These are phyloP conservation scores for Sesamia inferens DNA, from an alignment of 2,888 invertebrate species.

Conservation along the genomic window DNA sequence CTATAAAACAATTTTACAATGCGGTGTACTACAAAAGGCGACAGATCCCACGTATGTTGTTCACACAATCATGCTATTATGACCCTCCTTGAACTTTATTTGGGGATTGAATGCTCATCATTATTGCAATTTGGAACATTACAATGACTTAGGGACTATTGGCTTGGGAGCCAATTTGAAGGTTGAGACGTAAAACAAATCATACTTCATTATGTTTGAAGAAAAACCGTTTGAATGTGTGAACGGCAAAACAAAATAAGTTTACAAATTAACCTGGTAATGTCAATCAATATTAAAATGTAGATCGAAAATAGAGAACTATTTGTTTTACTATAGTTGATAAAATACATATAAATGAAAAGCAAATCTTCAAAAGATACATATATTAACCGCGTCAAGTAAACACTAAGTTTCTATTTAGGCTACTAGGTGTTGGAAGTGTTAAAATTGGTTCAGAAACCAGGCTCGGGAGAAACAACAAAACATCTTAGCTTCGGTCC, in stretches of 20 bases:
- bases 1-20: slow-evolving; percentile 69
- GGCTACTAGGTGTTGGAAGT: slow-evolving; percentile 53
- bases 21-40: slow-evolving; percentile 71
- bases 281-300: not conserved
- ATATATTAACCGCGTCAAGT: slow-evolving; percentile 9
- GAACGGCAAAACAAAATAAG: too few relatives aligned
- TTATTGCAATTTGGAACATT: slow-evolving; percentile 56
- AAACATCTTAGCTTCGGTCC: slow-evolving; percentile 64
- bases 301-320: not conserved
- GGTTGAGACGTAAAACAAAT: slow-evolving; percentile 26
- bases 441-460: slow-evolving; percentile 59
- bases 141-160: slow-evolving; percentile 54
- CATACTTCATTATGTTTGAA: slow-evolving; percentile 7
- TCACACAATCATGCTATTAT: slow-evolving; percentile 65
- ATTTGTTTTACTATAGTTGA: not conserved
- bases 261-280: too few relatives aligned
- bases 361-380: slow-evolving; percentile 1
- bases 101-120: slow-evolving; percentile 58
- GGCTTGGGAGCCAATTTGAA: slow-evolving; percentile 50
- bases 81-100: slow-evolving; percentile 63
- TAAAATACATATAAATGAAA: not conserved
- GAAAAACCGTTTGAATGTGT: not conserved
- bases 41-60: slow-evolving; percentile 61
- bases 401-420: slow-evolving; percentile 48
- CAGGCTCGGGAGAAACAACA: slow-evolving; percentile 58